Conservation (phyloP, 2,797 vertebrate genomes). For the Melanitta fusca region DNA sequence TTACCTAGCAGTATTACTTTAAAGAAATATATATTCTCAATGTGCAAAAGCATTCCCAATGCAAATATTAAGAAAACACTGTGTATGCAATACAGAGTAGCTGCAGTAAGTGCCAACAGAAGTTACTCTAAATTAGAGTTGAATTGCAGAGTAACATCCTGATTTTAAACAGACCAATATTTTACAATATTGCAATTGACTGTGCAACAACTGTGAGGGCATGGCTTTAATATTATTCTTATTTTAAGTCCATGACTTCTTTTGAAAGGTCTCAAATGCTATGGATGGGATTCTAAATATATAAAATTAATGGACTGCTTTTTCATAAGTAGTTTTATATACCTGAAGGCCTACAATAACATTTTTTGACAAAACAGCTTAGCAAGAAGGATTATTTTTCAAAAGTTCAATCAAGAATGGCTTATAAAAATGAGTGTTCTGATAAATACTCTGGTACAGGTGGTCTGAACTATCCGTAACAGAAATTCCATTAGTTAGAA, state of each 20-base stretch:
- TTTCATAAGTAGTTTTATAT: constrained; percentile 64
- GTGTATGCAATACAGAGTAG: background rate
- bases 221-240: constrained; percentile 49
- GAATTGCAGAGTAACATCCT: constrained; percentile 10
- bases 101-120: constrained; percentile 37
- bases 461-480: background rate
- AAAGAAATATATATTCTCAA: background rate
- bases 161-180: constrained; percentile 58
- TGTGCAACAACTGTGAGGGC: constrained; percentile 25
- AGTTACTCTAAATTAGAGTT: constrained; percentile 55
- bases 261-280: constrained; percentile 56
- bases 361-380: constrained; percentile 69
- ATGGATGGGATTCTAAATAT: constrained; percentile 60
- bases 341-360: constrained; percentile 62
- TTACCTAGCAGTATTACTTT: constrained; percentile 28
- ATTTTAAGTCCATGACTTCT: constrained; percentile 54
- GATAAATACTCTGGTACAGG: constrained; percentile 1
- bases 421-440: constrained; percentile 24
- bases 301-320: no score
- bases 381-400: constrained; percentile 28
- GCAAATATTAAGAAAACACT: constrained; percentile 22
- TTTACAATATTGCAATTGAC: constrained; percentile 48
- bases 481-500: background rate
- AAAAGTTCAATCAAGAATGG: constrained; percentile 17
- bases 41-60: background rate